Percentiles rank a stretch among this genome's conserved stretches.
phyloP scores from a whole-genome alignment of 2,797 vertebrate species.

The Tokudaia muenninki region DNA sequence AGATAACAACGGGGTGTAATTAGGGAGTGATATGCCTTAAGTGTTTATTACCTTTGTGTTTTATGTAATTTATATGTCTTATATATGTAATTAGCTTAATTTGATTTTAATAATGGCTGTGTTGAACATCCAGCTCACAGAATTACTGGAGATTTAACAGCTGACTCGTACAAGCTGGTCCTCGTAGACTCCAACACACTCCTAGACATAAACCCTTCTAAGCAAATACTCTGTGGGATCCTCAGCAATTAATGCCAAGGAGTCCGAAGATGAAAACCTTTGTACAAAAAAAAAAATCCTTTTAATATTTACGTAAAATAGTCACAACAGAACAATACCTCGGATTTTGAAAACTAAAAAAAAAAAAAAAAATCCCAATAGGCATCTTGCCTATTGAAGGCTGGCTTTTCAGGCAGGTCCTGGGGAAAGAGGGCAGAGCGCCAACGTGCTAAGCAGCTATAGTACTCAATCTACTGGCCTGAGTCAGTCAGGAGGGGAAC shows the following conservation, averaged over 20 bases:
- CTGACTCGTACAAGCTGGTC: neutral
- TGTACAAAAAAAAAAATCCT: no score
- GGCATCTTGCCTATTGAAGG: neutral
- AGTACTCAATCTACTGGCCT: fast-evolving
- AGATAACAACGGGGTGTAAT: neutral
- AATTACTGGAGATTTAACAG: neutral
- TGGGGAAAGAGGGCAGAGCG: fast-evolving
- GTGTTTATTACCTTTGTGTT: neutral
- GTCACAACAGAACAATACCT: neutral
- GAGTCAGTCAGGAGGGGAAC: neutral
- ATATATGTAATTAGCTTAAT: constrained; percentile 12
- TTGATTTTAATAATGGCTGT: constrained; percentile 3
- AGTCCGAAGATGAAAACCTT: neutral
- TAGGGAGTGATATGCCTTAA: neutral
- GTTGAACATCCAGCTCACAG: constrained; percentile 2
- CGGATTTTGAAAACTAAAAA: neutral
- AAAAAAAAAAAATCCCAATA: no score
- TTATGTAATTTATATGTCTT: neutral
- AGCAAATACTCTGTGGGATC: neutral
- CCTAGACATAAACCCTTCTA: fast-evolving
- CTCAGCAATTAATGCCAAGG: neutral
- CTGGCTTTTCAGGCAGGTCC: neutral
- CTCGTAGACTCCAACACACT: neutral
- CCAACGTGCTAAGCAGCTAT: no score
- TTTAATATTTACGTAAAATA: neutral